A percentile compares a stretch with the other conserved stretches of the same genome.
Evolutionary conservation across 1,140 invertebrate species (phyloP).

Genomic region (Drosophila ogumai): DNA sequence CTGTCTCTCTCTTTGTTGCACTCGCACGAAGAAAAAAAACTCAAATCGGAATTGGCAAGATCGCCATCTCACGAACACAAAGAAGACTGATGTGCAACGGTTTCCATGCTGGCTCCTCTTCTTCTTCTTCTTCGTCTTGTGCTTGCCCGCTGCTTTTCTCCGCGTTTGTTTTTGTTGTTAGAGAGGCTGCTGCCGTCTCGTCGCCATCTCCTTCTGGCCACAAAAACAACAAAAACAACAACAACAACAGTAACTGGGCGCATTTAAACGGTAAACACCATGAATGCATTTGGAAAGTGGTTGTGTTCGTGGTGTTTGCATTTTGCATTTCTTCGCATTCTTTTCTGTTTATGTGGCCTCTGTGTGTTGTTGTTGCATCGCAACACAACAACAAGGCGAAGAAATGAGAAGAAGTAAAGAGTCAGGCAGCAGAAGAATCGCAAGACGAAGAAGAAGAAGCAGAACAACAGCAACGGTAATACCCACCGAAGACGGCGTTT

Average conservation of each 20-base stretch:
- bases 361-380: slow-evolving; percentile 46
- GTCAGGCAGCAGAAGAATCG: slow-evolving; percentile 25
- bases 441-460: slow-evolving; percentile 16
- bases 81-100: slow-evolving; percentile 45
- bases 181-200: slow-evolving; percentile 30
- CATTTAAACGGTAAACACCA: slow-evolving; percentile 82
- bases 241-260: slow-evolving; percentile 64
- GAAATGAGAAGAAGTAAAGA: slow-evolving; percentile 33
- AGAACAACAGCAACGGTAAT: slow-evolving; percentile 58
- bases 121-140: slow-evolving; percentile 16
- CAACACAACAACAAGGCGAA: slow-evolving; percentile 63
- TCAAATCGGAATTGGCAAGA: slow-evolving; percentile 43
- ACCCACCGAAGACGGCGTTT: slow-evolving; percentile 75
- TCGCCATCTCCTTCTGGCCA: slow-evolving; percentile 11
- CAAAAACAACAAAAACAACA: no score
- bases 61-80: slow-evolving; percentile 9
- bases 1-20: neutral
- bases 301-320: slow-evolving; percentile 77
- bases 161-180: slow-evolving; percentile 58
- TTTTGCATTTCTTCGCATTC: slow-evolving; percentile 83
- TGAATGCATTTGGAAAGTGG: slow-evolving; percentile 82
- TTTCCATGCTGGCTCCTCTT: slow-evolving; percentile 34
- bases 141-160: slow-evolving; percentile 63
- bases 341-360: slow-evolving; percentile 70
- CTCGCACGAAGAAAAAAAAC: neutral